Evolutionary conservation across 2,113 vertebrate genomes (phyloP).

Genomic region (Podarcis raffonei): DNA sequence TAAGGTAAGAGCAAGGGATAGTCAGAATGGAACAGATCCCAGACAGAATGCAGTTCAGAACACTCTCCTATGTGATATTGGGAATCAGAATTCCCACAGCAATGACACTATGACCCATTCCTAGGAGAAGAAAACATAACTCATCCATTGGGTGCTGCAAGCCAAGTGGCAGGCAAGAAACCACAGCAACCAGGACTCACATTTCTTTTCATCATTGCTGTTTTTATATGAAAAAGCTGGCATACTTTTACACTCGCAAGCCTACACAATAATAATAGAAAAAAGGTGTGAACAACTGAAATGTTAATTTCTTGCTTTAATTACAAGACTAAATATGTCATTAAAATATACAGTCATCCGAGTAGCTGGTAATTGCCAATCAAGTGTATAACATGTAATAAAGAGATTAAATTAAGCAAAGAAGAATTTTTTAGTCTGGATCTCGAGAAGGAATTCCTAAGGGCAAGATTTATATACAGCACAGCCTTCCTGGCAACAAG

Average conservation of each 20-base stretch:
- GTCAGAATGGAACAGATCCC: neutral
- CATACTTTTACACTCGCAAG: constrained; percentile 22
- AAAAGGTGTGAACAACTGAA: neutral
- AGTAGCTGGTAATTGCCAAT: constrained; percentile 34
- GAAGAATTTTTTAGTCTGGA: constrained; percentile 21
- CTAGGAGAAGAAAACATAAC: neutral
- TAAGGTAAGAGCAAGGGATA: neutral
- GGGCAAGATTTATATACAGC: constrained; percentile 25
- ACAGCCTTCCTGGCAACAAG: constrained; percentile 1
- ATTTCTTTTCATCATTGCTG: neutral
- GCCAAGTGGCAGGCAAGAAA: neutral
- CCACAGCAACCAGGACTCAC: neutral
- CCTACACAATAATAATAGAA: neutral
- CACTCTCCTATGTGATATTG: neutral
- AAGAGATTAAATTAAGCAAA: constrained; percentile 43
- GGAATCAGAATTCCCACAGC: neutral
- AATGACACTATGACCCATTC: neutral
- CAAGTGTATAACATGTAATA: constrained; percentile 28
- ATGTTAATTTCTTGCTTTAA: constrained; percentile 31
- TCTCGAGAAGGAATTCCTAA: constrained; percentile 35
- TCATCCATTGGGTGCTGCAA: neutral
- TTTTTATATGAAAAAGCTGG: constrained; percentile 22
- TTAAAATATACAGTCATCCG: constrained; percentile 40
- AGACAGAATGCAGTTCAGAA: neutral
- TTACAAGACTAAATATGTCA: constrained; percentile 40